phyloP scores from a whole-genome alignment of 2,797 vertebrate genomes.

The Odontamblyopus lacepedii region DNA sequence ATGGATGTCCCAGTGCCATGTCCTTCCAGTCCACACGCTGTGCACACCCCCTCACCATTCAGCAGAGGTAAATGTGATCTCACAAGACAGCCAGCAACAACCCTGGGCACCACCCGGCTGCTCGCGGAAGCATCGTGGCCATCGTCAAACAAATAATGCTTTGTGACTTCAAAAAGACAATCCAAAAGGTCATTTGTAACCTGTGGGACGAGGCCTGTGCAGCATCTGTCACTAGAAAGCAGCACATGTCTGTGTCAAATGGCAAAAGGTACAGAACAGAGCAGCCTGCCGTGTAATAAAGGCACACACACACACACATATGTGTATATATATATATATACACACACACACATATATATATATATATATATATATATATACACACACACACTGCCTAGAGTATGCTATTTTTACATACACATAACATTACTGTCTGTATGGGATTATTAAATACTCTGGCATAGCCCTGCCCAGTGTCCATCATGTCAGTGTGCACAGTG shows the following conservation, averaged over 20 bases:
- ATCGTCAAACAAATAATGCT: conserved; percentile 76
- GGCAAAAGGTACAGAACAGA: conserved; percentile 62
- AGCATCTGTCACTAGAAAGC: conserved; percentile 73
- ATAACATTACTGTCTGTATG: conserved; percentile 29
- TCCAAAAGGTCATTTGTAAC: conserved; percentile 75
- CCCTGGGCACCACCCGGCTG: conserved; percentile 59
- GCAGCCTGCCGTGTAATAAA: conserved; percentile 47
- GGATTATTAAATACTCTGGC: conserved; percentile 23
- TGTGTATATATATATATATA: not conserved
- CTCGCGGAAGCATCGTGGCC: conserved; percentile 77
- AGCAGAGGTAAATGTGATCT: conserved; percentile 71
- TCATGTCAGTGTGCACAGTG: conserved; percentile 7
- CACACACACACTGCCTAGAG: no score
- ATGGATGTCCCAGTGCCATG: conserved; percentile 15
- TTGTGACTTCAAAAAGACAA: conserved; percentile 71
- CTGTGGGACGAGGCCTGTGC: conserved; percentile 69
- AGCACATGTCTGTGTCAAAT: conserved; percentile 70
- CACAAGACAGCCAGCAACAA: conserved; percentile 73
- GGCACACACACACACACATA: not conserved
- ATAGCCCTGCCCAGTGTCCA: conserved; percentile 26
- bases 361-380: not conserved
- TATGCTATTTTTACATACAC: conserved; percentile 7
- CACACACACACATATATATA: not conserved
- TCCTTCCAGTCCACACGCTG: conserved; percentile 9
- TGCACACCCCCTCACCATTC: conserved; percentile 31